Conservation (phyloP, 2,797 vertebrate genomes). For the Eremophila alpestris region DNA sequence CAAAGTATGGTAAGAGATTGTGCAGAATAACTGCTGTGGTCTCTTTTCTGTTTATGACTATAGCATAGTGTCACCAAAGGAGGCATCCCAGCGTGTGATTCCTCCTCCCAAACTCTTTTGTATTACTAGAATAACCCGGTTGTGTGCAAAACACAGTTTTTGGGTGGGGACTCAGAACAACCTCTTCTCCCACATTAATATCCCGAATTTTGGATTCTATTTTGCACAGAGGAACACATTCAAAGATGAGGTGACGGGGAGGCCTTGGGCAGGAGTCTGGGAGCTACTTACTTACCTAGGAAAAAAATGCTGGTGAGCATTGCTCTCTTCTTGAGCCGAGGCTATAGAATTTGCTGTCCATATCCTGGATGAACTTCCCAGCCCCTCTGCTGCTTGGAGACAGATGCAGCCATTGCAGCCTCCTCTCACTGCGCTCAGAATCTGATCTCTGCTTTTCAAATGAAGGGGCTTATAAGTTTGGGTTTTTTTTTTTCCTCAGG, state of each 20-base stretch:
- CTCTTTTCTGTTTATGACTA: background rate
- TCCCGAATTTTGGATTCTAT: background rate
- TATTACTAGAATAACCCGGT: background rate
- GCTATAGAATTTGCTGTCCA: background rate
- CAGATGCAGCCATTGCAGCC: accelerated
- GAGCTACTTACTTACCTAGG: background rate
- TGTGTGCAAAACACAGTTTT: background rate
- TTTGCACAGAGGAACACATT: background rate
- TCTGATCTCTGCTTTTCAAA: background rate
- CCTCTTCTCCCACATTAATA: background rate
- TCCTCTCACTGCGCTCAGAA: background rate
- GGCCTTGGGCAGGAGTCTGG: background rate
- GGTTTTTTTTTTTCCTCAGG: background rate
- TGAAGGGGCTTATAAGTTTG: background rate
- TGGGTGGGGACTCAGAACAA: background rate
- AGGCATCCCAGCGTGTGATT: background rate
- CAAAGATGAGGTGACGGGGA: background rate
- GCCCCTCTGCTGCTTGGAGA: background rate
- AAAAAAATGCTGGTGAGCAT: background rate
- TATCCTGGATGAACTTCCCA: background rate
- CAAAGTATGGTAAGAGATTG: background rate
- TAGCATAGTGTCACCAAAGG: background rate
- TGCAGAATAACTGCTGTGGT: background rate
- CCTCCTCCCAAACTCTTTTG: background rate
- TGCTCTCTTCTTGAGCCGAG: background rate